A percentile compares a stretch with the other conserved stretches of the same genome.
phyloP scores from a whole-genome alignment of 2,797 vertebrate species.

The Sebastiscus tertius region DNA sequence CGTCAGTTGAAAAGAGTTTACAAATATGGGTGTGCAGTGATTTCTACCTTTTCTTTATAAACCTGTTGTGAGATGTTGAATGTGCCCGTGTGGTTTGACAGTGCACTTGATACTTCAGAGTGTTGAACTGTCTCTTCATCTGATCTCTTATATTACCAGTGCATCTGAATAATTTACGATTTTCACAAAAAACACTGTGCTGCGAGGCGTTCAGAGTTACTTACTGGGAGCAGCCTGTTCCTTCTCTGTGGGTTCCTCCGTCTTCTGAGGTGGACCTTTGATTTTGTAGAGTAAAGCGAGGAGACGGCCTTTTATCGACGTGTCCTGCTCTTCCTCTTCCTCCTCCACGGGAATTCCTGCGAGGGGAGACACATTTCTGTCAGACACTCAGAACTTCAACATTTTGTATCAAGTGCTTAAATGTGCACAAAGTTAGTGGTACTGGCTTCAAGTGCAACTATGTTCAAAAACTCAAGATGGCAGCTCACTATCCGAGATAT shows the following conservation, averaged over 20 bases:
- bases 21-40: not conserved
- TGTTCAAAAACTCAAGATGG: too few relatives aligned
- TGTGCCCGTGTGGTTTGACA: not conserved
- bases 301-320: constrained; percentile 92
- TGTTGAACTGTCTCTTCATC: not conserved
- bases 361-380: constrained; percentile 12
- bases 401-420: not conserved
- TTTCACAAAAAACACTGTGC: not conserved
- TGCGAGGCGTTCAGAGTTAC: constrained; percentile 28
- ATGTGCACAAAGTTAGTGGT: not conserved
- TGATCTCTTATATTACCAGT: not conserved
- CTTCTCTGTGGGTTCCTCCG: constrained; percentile 86
- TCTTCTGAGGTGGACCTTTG: constrained; percentile 91
- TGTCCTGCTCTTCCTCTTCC: constrained; percentile 91
- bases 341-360: constrained; percentile 95
- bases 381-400: not conserved
- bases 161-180: not conserved
- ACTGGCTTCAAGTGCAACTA: not conserved
- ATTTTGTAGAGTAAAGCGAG: constrained; percentile 92
- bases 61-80: not conserved
- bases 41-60: not conserved
- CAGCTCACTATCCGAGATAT: too few relatives aligned
- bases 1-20: not conserved
- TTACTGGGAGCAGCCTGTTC: constrained; percentile 91
- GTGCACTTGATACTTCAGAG: not conserved